A percentile compares a stretch with the other conserved stretches of the same genome.
Conservation (phyloP, 1,140 invertebrate species). For the Drosophila gunungcola region DNA sequence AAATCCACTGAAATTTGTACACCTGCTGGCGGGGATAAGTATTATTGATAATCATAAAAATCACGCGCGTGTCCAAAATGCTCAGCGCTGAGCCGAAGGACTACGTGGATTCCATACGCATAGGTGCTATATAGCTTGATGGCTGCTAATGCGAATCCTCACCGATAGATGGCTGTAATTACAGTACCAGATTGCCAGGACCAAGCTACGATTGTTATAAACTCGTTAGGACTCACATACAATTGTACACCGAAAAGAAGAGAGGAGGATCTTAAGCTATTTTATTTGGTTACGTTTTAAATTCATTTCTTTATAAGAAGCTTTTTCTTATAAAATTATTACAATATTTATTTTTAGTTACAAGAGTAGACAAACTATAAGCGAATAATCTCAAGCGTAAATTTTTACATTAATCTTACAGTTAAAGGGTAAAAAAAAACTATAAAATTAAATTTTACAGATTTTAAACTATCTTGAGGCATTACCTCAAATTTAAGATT, state of each 20-base stretch:
- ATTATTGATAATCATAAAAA: constrained; percentile 79
- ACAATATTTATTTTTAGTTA: no score
- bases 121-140: constrained; percentile 39
- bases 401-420: no score
- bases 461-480: no score
- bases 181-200: constrained; percentile 53
- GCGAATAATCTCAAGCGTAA: no score
- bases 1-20: constrained; percentile 75
- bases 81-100: constrained; percentile 27
- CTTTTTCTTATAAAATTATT: no score
- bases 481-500: not conserved
- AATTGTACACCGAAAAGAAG: not conserved
- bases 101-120: constrained; percentile 65
- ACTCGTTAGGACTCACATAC: constrained; percentile 58
- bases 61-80: constrained; percentile 74
- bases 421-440: no score
- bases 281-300: no score
- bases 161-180: constrained; percentile 51
- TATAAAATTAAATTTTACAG: no score
- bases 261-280: no score
- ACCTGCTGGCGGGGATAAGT: constrained; percentile 60
- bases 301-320: no score
- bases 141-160: constrained; percentile 34
- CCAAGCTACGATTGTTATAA: constrained; percentile 58
- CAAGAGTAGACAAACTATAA: no score